Percentiles rank a stretch among this genome's conserved stretches.
Evolutionary conservation across 2,888 invertebrate genomes (phyloP).

Genomic region (Drosophila peninsularis): DNA sequence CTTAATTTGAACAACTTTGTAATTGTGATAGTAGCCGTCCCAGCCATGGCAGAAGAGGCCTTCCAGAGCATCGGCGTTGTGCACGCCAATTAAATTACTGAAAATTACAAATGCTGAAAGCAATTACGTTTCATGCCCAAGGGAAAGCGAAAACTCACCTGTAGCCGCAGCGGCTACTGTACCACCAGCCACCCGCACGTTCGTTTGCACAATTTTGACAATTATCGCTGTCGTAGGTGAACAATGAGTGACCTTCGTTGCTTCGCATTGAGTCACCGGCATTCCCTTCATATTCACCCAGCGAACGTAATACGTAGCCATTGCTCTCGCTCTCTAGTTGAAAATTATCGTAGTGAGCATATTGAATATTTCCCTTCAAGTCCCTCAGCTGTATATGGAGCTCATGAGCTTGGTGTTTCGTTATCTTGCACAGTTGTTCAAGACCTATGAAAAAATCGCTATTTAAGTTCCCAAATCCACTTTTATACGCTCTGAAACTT

Average conservation of each 20-base stretch:
- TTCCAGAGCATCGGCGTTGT: background rate
- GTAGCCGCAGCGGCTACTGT: background rate
- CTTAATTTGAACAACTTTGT: slow-evolving; percentile 2
- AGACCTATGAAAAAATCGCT: slow-evolving; percentile 17
- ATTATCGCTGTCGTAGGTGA: background rate
- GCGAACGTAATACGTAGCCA: background rate
- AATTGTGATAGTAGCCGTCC: background rate
- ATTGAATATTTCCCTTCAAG: background rate
- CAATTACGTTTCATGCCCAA: background rate
- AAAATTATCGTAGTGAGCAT: slow-evolving; percentile 5
- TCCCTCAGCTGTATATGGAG: slow-evolving; percentile 10
- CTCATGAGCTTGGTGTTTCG: background rate
- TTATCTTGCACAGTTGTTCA: slow-evolving; percentile 1
- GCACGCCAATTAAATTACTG: background rate
- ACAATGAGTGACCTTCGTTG: background rate
- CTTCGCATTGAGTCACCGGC: background rate
- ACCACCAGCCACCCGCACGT: slow-evolving; percentile 19
- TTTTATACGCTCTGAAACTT: background rate
- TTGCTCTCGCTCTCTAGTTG: background rate
- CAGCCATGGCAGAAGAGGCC: background rate
- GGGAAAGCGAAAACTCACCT: slow-evolving; percentile 6
- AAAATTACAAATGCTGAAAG: background rate
- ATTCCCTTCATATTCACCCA: slow-evolving; percentile 4
- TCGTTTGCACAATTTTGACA: slow-evolving; percentile 1
- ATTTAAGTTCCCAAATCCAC: background rate